phyloP scores from a whole-genome alignment of 2,113 vertebrate species.

The Cricetomys ansorgei region DNA sequence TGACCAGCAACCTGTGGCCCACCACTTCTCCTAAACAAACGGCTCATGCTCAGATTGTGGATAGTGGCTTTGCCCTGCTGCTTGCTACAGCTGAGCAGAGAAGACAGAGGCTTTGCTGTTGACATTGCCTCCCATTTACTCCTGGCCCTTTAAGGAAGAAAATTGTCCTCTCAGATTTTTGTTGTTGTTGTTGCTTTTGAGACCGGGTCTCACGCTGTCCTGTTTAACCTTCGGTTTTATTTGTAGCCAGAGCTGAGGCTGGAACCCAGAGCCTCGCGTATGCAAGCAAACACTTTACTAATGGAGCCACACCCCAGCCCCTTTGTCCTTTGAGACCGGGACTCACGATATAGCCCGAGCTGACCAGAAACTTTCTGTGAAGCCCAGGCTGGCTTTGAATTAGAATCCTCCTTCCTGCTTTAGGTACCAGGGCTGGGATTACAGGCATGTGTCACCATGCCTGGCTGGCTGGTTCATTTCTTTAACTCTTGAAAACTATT shows the following conservation, averaged over 20 bases:
- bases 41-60: too few species aligned
- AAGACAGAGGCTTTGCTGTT: rapidly evolving
- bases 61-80: not conserved
- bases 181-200: not conserved
- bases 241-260: not conserved
- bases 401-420: not conserved
- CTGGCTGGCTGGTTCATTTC: not conserved
- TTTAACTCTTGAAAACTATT: not conserved
- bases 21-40: not conserved
- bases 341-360: not conserved
- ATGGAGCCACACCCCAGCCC: not conserved
- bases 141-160: not conserved
- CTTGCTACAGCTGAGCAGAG: not conserved
- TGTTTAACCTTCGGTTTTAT: too few species aligned
- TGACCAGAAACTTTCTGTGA: not conserved
- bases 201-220: not conserved
- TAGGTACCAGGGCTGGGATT: not conserved
- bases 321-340: too few species aligned
- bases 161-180: not conserved
- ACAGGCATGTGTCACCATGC: not conserved
- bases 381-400: not conserved
- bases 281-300: not conserved
- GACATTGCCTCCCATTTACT: not conserved
- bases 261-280: too few species aligned
- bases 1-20: not conserved